phyloP scores from a whole-genome alignment of 1,140 invertebrate species.

The Pemphigus obesinymphae region DNA sequence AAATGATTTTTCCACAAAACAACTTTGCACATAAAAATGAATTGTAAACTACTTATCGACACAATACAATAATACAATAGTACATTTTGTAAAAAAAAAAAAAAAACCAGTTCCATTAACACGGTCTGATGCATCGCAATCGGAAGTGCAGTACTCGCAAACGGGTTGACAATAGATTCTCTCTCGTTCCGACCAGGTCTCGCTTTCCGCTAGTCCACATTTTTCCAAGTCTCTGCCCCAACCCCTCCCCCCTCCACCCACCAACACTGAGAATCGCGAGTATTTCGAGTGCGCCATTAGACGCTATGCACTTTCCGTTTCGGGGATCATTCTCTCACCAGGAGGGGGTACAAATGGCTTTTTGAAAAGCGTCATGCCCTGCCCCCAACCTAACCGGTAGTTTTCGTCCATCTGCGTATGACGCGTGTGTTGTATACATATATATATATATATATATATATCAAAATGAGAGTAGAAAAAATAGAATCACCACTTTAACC shows the following conservation, averaged over 20 bases:
- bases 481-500: not conserved
- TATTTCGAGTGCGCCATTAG: slow-evolving; percentile 7
- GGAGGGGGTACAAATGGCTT: slow-evolving; percentile 26
- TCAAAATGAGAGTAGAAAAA: not conserved
- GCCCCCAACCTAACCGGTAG: no score
- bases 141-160: not conserved
- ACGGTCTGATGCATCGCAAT: not conserved
- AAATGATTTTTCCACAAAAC: no score
- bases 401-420: slow-evolving; percentile 8
- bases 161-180: not conserved
- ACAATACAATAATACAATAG: no score
- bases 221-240: no score
- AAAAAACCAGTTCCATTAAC: slow-evolving; percentile 6
- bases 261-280: not conserved
- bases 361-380: not conserved
- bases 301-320: not conserved
- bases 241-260: no score
- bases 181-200: no score
- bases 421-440: no score
- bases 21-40: no score
- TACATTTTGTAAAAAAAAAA: not conserved
- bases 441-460: no score
- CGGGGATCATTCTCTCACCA: not conserved
- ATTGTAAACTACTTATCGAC: not conserved
- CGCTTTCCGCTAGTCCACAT: no score